These are phyloP conservation scores for Nymphalis polychloros DNA, from an alignment of 2,888 invertebrate species.

Conservation along the genomic window DNA sequence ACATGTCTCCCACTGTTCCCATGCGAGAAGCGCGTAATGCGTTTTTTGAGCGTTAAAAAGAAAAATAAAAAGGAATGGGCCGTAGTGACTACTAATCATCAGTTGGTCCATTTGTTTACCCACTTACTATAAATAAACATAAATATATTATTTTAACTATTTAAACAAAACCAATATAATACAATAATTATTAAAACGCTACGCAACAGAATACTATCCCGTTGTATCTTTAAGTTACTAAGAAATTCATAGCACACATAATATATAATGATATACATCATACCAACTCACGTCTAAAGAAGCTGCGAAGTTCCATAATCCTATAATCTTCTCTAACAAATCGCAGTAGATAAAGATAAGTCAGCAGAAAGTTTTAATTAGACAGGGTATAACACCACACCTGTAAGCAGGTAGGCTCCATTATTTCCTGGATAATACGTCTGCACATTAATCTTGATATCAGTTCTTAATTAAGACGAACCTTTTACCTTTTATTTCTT, in stretches of 20 bases:
- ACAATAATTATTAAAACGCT: no score
- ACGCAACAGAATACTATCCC: no score
- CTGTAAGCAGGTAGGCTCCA: constrained; percentile 40
- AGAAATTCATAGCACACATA: not conserved
- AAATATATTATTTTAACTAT: no score
- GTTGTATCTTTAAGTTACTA: no score
- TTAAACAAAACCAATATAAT: no score
- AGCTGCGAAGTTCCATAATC: constrained; percentile 23
- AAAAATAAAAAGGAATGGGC: no score
- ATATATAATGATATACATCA: constrained; percentile 1
- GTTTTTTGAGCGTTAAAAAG: no score
- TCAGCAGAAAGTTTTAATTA: constrained; percentile 53
- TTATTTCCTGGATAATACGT: constrained; percentile 42
- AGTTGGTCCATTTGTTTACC: no score
- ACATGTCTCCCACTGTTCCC: no score
- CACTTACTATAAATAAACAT: no score
- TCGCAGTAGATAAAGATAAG: constrained; percentile 37
- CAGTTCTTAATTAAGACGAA: constrained; percentile 40
- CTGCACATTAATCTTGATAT: constrained; percentile 42
- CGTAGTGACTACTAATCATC: no score
- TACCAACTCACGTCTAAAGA: constrained; percentile 2
- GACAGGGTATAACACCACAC: constrained; percentile 42
- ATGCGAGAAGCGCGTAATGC: no score
- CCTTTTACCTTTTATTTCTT: constrained; percentile 18
- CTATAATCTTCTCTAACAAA: constrained; percentile 35